These are phyloP conservation scores for Drosophila melanosoma DNA, from an alignment of 2,888 invertebrate genomes.

Conservation along the genomic window DNA sequence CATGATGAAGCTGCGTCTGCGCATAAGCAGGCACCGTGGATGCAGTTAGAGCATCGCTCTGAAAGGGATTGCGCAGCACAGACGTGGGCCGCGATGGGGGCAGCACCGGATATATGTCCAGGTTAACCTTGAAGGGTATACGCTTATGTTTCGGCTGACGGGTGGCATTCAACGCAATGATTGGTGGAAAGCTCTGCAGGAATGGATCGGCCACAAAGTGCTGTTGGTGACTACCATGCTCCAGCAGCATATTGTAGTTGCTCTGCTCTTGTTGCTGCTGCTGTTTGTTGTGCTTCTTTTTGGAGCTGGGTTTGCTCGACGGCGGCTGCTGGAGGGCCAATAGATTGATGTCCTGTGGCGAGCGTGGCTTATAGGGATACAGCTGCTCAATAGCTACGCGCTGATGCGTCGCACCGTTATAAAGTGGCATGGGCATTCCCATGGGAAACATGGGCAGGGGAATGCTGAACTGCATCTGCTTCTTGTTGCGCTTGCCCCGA, in stretches of 20 bases:
- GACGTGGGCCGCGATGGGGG: slow-evolving; percentile 77
- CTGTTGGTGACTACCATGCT: slow-evolving; percentile 63
- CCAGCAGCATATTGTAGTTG: slow-evolving; percentile 67
- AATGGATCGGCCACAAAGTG: slow-evolving; percentile 74
- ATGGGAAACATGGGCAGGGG: slow-evolving; percentile 70
- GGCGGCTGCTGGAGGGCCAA: slow-evolving; percentile 86
- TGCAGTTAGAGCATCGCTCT: slow-evolving; percentile 65
- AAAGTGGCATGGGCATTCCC: slow-evolving; percentile 56
- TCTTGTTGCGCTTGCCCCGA: slow-evolving; percentile 81
- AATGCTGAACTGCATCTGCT: slow-evolving; percentile 78
- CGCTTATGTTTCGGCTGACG: slow-evolving; percentile 75
- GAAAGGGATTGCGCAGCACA: slow-evolving; percentile 75
- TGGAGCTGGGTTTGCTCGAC: slow-evolving; percentile 51
- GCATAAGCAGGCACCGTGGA: slow-evolving; percentile 36
- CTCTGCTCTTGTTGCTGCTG: slow-evolving; percentile 46
- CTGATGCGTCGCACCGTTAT: slow-evolving; percentile 66
- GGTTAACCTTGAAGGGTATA: slow-evolving; percentile 88
- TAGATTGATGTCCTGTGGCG: slow-evolving; percentile 90
- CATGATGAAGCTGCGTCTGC: slow-evolving; percentile 52
- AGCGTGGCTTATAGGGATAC: slow-evolving; percentile 89
- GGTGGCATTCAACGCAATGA: slow-evolving; percentile 74
- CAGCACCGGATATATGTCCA: slow-evolving; percentile 88
- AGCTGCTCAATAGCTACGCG: slow-evolving; percentile 87
- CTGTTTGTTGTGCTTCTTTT: slow-evolving; percentile 77
- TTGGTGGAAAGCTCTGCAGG: slow-evolving; percentile 58